Evolutionary conservation across 2,888 invertebrate species (phyloP).

Genomic region (Exocentrus adspersus): DNA sequence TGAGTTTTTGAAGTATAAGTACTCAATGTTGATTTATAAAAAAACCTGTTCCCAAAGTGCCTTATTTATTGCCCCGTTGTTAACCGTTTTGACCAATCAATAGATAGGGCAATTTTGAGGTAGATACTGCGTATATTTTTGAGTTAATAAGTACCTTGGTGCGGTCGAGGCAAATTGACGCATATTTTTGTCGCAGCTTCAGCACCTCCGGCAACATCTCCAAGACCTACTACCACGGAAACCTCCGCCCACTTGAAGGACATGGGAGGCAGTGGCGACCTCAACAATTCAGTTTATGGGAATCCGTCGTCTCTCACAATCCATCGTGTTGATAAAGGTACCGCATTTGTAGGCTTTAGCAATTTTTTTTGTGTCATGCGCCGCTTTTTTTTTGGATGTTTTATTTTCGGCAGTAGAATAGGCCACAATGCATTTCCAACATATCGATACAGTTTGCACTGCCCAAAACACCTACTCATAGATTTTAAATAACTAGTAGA

Average conservation of each 20-base stretch:
- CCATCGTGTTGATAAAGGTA: slow-evolving; percentile 70
- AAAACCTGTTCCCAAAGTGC: background rate
- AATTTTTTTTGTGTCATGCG: slow-evolving; percentile 5
- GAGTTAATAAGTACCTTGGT: slow-evolving; percentile 15
- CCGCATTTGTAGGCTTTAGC: slow-evolving; percentile 28
- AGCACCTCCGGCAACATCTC: slow-evolving; percentile 82
- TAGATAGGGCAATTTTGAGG: background rate
- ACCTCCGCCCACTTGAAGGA: slow-evolving; percentile 63
- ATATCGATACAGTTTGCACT: too few relatives aligned
- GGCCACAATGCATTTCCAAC: background rate
- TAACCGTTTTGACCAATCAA: background rate
- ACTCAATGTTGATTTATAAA: too few relatives aligned
- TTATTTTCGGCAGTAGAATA: background rate
- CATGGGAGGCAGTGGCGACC: slow-evolving; percentile 63
- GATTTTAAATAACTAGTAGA: too few relatives aligned
- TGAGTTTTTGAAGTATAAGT: too few relatives aligned
- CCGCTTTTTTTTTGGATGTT: slow-evolving; percentile 9
- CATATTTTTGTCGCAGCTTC: slow-evolving; percentile 71
- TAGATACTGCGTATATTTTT: slow-evolving; percentile 3
- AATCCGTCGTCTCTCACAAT: slow-evolving; percentile 73
- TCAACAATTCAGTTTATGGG: slow-evolving; percentile 72
- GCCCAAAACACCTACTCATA: too few relatives aligned
- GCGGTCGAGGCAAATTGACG: slow-evolving; percentile 37
- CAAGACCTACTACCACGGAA: slow-evolving; percentile 78
- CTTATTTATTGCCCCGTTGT: background rate